phyloP scores from a whole-genome alignment of 1,140 invertebrate genomes.

The Lordiphosa clarofinis region DNA sequence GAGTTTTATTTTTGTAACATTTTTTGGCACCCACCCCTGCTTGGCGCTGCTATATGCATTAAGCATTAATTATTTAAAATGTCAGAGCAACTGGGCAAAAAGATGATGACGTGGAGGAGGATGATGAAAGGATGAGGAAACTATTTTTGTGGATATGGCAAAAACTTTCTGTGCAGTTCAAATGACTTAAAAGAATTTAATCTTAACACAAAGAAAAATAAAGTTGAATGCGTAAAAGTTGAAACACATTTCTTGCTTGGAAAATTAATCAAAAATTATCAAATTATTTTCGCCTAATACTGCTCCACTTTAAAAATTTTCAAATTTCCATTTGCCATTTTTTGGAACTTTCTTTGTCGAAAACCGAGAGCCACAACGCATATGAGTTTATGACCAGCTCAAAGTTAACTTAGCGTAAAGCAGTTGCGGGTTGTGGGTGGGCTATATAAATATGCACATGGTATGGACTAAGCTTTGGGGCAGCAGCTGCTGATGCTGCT shows the following conservation, averaged over 20 bases:
- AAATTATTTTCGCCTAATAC: no score
- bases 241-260: no score
- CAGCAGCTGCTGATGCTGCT: slow-evolving; percentile 35
- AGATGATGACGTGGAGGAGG: slow-evolving; percentile 42
- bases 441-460: slow-evolving; percentile 70
- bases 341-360: neutral
- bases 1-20: slow-evolving; percentile 62
- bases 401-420: slow-evolving; percentile 60
- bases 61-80: slow-evolving; percentile 76
- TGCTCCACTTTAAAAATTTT: neutral
- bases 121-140: slow-evolving; percentile 28
- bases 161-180: no score
- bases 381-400: slow-evolving; percentile 37
- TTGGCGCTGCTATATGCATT: slow-evolving; percentile 44
- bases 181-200: no score
- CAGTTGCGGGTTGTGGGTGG: slow-evolving; percentile 12
- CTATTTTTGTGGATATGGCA: slow-evolving; percentile 12
- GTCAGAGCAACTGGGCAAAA: slow-evolving; percentile 70
- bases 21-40: slow-evolving; percentile 19
- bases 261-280: no score
- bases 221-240: slow-evolving; percentile 4
- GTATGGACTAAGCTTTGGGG: slow-evolving; percentile 50
- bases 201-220: slow-evolving; percentile 22
- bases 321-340: neutral
- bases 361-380: slow-evolving; percentile 10